Evolutionary conservation across 2,113 vertebrate species (phyloP).

Genomic region (Tapirus terrestris): DNA sequence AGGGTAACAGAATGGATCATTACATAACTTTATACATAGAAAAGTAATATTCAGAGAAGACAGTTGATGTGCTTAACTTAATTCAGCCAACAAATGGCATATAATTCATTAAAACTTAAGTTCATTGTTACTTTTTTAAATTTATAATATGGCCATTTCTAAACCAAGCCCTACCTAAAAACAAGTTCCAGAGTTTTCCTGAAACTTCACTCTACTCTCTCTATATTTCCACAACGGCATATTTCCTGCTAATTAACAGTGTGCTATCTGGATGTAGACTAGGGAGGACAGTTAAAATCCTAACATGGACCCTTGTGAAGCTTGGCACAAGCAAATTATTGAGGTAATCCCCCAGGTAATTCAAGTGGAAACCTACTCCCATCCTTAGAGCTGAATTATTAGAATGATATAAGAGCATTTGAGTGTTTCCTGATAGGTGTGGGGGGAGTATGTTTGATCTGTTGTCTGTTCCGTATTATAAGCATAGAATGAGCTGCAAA

Average conservation of each 20-base stretch:
- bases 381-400: neutral
- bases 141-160: neutral
- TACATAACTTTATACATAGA: neutral
- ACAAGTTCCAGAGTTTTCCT: neutral
- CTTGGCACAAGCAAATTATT: neutral
- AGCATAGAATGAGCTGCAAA: neutral
- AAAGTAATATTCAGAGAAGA: neutral
- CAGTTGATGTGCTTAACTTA: neutral
- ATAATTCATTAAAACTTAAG: neutral
- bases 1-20: neutral
- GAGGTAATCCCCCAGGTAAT: neutral
- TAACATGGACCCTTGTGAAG: neutral
- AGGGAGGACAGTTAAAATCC: neutral
- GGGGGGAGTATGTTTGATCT: neutral
- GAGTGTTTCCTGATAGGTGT: neutral
- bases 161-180: neutral
- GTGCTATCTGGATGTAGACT: neutral
- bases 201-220: neutral
- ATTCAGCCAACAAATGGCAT: neutral
- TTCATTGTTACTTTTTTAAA: neutral
- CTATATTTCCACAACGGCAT: neutral
- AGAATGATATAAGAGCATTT: neutral
- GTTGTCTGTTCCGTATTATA: neutral
- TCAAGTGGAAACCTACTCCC: neutral
- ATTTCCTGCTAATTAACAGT: neutral